Evolutionary conservation across 2,888 invertebrate genomes (phyloP).

Genomic region (Amiota communis): DNA sequence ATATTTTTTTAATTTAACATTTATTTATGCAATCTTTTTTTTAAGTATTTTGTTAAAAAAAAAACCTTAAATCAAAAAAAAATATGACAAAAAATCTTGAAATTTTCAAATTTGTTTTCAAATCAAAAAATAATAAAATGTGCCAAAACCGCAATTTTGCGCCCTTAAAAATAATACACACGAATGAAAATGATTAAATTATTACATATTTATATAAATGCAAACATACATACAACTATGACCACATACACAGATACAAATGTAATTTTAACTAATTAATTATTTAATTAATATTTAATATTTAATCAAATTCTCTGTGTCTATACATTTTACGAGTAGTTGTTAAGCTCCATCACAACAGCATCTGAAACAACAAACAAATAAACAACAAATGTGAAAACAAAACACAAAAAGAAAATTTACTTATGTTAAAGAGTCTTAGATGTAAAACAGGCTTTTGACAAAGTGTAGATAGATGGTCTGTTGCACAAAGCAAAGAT

Average conservation of each 20-base stretch:
- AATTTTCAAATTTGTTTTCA: no score
- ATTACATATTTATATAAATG: conserved; percentile 22
- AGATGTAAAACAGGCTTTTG: no score
- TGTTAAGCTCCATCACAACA: no score
- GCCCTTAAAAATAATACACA: neutral
- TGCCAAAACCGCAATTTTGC: conserved; percentile 18
- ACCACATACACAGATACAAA: no score
- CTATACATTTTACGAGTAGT: neutral
- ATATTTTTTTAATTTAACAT: conserved; percentile 29
- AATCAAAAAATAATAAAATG: neutral
- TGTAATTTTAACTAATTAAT: neutral
- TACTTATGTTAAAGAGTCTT: neutral
- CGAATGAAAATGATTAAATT: neutral
- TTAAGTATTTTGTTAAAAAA: conserved; percentile 55
- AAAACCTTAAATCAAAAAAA: conserved; percentile 27
- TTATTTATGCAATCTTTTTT: conserved; percentile 54
- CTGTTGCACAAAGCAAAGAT: no score
- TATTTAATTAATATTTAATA: conserved; percentile 2
- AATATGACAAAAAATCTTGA: conserved; percentile 19
- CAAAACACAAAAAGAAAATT: no score
- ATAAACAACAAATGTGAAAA: no score
- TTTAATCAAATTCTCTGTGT: neutral
- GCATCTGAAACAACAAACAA: no score
- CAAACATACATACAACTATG: neutral
- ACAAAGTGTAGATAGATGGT: no score